Evolutionary conservation across 2,113 vertebrate genomes (phyloP).

Genomic region (Ictalurus punctatus): DNA sequence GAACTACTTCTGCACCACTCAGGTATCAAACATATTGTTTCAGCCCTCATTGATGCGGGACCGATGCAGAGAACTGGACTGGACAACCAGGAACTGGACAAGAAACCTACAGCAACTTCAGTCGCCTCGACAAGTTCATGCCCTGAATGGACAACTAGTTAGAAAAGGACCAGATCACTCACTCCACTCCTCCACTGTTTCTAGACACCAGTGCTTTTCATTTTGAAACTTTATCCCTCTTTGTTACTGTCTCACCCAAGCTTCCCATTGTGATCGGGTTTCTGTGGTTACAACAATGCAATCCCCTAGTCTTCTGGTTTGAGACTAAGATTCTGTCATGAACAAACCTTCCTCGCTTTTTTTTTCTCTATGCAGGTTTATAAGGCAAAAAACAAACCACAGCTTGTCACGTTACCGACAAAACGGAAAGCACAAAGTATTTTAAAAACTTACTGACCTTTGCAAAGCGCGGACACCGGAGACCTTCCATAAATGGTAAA

Average conservation of each 20-base stretch:
- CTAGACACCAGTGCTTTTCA: not conserved
- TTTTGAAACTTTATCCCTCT: not conserved
- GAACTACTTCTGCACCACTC: not conserved
- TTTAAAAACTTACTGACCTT: not conserved
- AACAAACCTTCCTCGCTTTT: not conserved
- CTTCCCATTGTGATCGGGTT: not conserved
- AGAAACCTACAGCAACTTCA: not conserved
- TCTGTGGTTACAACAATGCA: no score
- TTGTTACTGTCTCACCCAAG: not conserved
- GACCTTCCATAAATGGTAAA: not conserved
- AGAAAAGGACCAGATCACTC: not conserved
- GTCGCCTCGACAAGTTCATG: not conserved
- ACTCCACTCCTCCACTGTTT: not conserved
- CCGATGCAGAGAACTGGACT: not conserved
- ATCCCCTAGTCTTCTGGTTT: no score
- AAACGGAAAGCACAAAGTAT: not conserved
- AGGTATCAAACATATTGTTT: not conserved
- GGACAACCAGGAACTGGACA: not conserved
- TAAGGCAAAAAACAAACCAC: no score
- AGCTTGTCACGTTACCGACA: not conserved
- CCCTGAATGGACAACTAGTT: not conserved
- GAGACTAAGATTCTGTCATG: not conserved
- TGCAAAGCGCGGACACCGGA: not conserved
- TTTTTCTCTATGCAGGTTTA: no score
- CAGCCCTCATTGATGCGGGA: not conserved